Conservation (phyloP, 2,888 invertebrate species). For the Brachylomia viminalis region DNA sequence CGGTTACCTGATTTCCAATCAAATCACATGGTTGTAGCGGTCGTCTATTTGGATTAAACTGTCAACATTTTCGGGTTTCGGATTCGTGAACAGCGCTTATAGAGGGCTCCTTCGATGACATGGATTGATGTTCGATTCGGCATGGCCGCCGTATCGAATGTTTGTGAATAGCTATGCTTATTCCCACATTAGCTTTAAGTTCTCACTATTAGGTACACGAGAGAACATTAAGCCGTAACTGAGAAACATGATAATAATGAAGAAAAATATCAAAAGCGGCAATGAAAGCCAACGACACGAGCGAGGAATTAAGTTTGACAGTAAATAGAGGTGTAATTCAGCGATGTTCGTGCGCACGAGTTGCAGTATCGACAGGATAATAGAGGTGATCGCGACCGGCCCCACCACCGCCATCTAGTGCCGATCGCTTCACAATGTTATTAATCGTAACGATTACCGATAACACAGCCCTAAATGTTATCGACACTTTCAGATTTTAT, state of each 20-base stretch:
- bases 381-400: slow-evolving; percentile 78
- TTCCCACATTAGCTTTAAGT: slow-evolving; percentile 10
- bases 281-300: slow-evolving; percentile 86
- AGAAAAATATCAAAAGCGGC: slow-evolving; percentile 66
- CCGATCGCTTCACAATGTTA: slow-evolving; percentile 79
- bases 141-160: background rate
- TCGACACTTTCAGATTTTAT: slow-evolving; percentile 39
- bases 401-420: slow-evolving; percentile 76
- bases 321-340: slow-evolving; percentile 89
- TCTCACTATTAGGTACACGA: background rate
- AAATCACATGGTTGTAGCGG: background rate
- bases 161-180: background rate
- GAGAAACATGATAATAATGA: slow-evolving; percentile 54
- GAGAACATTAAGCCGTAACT: slow-evolving; percentile 30
- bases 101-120: background rate
- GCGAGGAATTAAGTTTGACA: slow-evolving; percentile 88
- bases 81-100: background rate
- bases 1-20: background rate
- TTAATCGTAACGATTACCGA: slow-evolving; percentile 77
- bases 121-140: background rate
- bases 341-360: slow-evolving; percentile 89
- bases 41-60: background rate
- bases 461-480: slow-evolving; percentile 62
- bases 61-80: background rate
- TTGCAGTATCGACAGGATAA: slow-evolving; percentile 89